Evolutionary conservation across 92 coral and sea anemone genomes (phyloP).

Genomic region (Phenganax subtilis): DNA sequence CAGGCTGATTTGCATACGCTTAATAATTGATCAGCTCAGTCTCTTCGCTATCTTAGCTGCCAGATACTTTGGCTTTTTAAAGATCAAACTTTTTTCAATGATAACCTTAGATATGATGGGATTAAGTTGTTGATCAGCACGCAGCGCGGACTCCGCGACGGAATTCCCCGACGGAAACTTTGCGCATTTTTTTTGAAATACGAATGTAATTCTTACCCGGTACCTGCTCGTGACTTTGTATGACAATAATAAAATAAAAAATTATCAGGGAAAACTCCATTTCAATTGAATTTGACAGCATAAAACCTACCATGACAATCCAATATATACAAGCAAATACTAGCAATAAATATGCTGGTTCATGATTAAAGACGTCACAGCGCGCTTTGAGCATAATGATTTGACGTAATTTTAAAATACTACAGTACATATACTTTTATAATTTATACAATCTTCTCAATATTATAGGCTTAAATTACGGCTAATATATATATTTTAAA

Average conservation of each 20-base stretch:
- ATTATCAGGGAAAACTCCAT: background rate
- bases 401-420: background rate
- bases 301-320: background rate
- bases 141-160: too few relatives aligned
- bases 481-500: too few relatives aligned
- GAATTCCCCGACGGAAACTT: too few relatives aligned
- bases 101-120: background rate
- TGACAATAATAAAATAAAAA: constrained; percentile 1
- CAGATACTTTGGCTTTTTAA: constrained; percentile 21
- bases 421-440: background rate
- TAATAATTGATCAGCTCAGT: constrained; percentile 24
- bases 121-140: background rate
- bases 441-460: too few relatives aligned
- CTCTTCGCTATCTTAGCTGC: constrained; percentile 8
- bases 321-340: background rate
- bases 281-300: constrained; percentile 1
- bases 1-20: constrained; percentile 36
- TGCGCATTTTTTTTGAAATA: too few relatives aligned
- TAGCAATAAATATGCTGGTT: background rate
- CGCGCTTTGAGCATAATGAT: background rate
- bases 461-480: too few relatives aligned
- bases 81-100: constrained; percentile 7
- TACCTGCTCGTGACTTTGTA: constrained; percentile 13
- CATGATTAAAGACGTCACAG: background rate
- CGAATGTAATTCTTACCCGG: background rate